These are phyloP conservation scores for Entelurus aequoreus DNA, from an alignment of 2,113 vertebrate genomes.

Conservation along the genomic window DNA sequence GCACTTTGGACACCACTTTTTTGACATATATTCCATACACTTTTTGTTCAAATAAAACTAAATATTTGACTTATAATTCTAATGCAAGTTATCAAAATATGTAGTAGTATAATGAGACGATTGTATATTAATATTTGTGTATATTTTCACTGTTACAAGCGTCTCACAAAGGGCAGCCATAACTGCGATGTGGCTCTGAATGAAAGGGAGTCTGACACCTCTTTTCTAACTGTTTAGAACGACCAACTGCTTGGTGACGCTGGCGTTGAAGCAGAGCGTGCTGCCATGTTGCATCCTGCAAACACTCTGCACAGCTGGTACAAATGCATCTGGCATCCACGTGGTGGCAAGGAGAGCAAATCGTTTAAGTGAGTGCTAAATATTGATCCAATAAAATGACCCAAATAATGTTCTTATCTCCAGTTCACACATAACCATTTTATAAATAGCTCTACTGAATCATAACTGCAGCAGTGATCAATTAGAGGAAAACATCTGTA, in stretches of 20 bases:
- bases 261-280: slow-evolving; percentile 28
- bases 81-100: too few species aligned
- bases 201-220: too few species aligned
- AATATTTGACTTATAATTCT: too few species aligned
- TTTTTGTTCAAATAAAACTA: too few species aligned
- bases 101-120: too few species aligned
- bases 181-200: too few species aligned
- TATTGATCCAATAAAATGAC: not conserved
- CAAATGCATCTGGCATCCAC: slow-evolving; percentile 14
- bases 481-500: not conserved
- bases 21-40: too few species aligned
- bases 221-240: slow-evolving; percentile 19
- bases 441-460: not conserved
- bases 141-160: too few species aligned
- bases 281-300: slow-evolving; percentile 52
- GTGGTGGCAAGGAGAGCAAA: slow-evolving; percentile 36
- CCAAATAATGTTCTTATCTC: too few species aligned
- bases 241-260: slow-evolving; percentile 33
- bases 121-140: too few species aligned
- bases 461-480: not conserved
- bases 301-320: slow-evolving; percentile 27
- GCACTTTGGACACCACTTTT: too few species aligned
- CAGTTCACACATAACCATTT: not conserved
- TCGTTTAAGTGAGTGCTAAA: slow-evolving; percentile 41
- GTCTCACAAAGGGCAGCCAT: too few species aligned